Percentiles rank a stretch among this genome's conserved stretches.
These are phyloP conservation scores for Thalpophila matura DNA, from an alignment of 2,888 invertebrate genomes.

Conservation along the genomic window DNA sequence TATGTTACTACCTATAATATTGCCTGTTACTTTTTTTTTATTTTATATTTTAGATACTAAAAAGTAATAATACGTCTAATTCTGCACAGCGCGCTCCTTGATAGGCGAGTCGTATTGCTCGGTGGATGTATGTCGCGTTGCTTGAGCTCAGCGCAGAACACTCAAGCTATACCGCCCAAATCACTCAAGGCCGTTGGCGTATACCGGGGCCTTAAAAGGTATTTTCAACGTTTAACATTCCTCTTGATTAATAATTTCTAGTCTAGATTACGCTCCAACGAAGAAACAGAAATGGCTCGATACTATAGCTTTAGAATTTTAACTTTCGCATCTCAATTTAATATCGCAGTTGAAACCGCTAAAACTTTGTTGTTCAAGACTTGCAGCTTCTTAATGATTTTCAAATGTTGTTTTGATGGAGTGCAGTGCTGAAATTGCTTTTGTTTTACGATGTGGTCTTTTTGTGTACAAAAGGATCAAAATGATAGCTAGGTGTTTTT, in stretches of 20 bases:
- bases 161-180: too few relatives aligned
- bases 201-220: background rate
- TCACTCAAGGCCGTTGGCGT: too few relatives aligned
- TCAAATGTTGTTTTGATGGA: slow-evolving; percentile 41
- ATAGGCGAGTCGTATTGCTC: too few relatives aligned
- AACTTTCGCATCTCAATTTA: slow-evolving; percentile 33
- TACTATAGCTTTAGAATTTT: too few relatives aligned
- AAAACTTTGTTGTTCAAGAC: slow-evolving; percentile 39
- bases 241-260: slow-evolving; percentile 28
- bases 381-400: slow-evolving; percentile 49
- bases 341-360: slow-evolving; percentile 25
- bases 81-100: too few relatives aligned
- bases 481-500: too few relatives aligned
- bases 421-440: slow-evolving; percentile 14
- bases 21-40: too few relatives aligned
- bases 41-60: too few relatives aligned
- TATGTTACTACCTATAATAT: too few relatives aligned
- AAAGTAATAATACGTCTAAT: too few relatives aligned
- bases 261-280: slow-evolving; percentile 24
- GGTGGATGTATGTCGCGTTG: too few relatives aligned
- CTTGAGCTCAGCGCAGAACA: too few relatives aligned
- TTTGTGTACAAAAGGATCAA: slow-evolving; percentile 1
- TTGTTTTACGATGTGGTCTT: slow-evolving; percentile 10
- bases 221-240: slow-evolving; percentile 20
- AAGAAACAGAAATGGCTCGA: slow-evolving; percentile 21